Evolutionary conservation across 2,113 vertebrate species (phyloP), one percentile per base, ranked within the genome.

Genomic region (Hemiscyllium ocellatum): DNA sequence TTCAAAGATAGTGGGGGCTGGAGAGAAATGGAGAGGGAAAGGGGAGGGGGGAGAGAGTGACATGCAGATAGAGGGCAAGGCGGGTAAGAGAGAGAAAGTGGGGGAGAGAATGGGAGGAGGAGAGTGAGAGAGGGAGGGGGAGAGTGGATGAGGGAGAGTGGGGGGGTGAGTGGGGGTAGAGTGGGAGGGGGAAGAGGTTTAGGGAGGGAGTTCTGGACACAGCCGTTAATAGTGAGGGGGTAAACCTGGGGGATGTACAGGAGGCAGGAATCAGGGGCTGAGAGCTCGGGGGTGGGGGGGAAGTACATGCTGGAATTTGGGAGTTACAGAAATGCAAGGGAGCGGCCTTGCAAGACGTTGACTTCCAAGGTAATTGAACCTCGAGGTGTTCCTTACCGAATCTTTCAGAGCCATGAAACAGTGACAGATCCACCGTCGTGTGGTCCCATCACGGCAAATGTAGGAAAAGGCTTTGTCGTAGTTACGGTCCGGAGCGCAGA

Each of bases 381-480:
- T 52, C 22, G 2, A n/a, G 52, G 50, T 2, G 87, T 6, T 26
- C 42, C 98, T 98, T 96, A 99, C 98, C 0, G 98, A 99, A 97
- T 99, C 98, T 96, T 99, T 99, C 95, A 99, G 97, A 0, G 98
- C 98, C 98, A 99, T 98, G 97, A 99, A 99, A 97, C 98, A 99
- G 97, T 99, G 98, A 96, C 98, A 99, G 96, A 99, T 99, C 98
- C 98, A 99, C 29, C 98, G 98, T 56, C 98, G 97, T 0, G 98
- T 98, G 47, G 98, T 99, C 24, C 98, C 98, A 0, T 99, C 98
- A 0, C 98, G 97, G 97, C 98, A 99, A 97, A 99, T 99, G 96
- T 99, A 99, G 95, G 98, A 99, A 96, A 99, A 99, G 42, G 98
- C 98, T 96, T 99, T 99, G 97, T 99, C 98, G 33, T 99, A 98